Evolutionary conservation across 2,113 vertebrate genomes (phyloP).

Genomic region (Penelope pileata): DNA sequence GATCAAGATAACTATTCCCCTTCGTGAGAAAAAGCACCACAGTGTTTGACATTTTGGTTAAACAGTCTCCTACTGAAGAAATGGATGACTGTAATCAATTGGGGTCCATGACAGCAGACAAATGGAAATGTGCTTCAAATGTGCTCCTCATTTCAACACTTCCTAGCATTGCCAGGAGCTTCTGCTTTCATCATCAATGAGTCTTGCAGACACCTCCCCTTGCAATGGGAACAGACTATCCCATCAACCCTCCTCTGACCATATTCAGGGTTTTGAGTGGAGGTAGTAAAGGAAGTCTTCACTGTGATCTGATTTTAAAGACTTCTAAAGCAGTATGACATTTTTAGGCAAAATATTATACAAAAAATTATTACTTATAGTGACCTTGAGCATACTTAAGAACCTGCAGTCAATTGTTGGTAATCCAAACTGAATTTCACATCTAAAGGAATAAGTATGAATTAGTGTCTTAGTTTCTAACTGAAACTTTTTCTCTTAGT

Average conservation of each 20-base stretch:
- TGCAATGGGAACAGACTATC: neutral
- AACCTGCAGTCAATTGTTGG: neutral
- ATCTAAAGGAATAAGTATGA: neutral
- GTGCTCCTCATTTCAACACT: neutral
- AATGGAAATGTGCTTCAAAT: neutral
- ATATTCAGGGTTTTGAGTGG: neutral
- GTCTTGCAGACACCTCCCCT: neutral
- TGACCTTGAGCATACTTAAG: neutral
- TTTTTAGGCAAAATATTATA: neutral
- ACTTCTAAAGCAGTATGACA: neutral
- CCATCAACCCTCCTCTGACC: neutral
- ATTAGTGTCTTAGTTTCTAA: too few species aligned
- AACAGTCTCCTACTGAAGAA: neutral
- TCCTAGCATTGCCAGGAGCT: neutral
- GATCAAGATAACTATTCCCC: neutral
- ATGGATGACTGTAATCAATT: neutral
- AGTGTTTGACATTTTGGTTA: neutral
- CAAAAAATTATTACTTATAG: neutral
- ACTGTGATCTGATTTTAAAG: neutral
- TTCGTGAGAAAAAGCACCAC: neutral
- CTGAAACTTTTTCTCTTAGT: too few species aligned
- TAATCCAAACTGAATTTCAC: neutral
- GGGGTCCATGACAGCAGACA: neutral
- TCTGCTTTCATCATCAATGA: neutral
- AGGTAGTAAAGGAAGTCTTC: neutral